Base-by-base conservation (phyloP, 2,113 vertebrate genomes). In the Hassar affinis region DNA sequence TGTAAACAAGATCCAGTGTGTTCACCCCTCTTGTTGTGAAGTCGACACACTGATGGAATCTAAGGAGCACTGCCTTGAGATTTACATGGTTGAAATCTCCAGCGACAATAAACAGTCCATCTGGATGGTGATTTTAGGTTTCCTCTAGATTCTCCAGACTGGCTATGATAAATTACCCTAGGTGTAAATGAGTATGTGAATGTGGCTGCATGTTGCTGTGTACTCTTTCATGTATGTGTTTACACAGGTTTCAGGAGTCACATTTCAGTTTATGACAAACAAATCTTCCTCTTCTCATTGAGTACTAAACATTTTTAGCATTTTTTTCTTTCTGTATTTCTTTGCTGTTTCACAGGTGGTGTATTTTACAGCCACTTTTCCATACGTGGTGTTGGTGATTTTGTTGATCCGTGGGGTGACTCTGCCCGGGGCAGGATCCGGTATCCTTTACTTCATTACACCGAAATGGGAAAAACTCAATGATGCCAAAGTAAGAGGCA, bases 371-470 rank as follows among this genome's bases (percentile, higher is more conserved):
- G 98, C 98, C 62, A 99, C 98, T 0, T 99, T 99, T 82, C 98
- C 98, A 0, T 99, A 99, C 0, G 96, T 99, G 12, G 98, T 99
- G 33, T 95, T 99, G 4, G 93, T 99, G 89, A 99, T 99, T 88
- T 95, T 99, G 12, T 92, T 99, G 33, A 93, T 99, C 88, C 91
- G 98, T 86, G 98, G 98, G 2, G 96, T 99, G 54, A 99, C 98
- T 6, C 93, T 99, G 0, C 98, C 98, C 0, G 98, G 98, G 10
- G 98, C 98, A 11, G 95, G 91, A 1, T 96, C 95, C 22, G 98
- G 98, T 9, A 98, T 99, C 81, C 97, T 97, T 90, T 99, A 99
- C 90, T 99, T 99, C 91, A 98, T 99, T 92, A 99, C 97, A 0
- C 98, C 98, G 0, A 98, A 99, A 88, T 99, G 98, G 98, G 98